Base-by-base conservation (phyloP, 2,113 vertebrate genomes). In the Lepus timidus region DNA sequence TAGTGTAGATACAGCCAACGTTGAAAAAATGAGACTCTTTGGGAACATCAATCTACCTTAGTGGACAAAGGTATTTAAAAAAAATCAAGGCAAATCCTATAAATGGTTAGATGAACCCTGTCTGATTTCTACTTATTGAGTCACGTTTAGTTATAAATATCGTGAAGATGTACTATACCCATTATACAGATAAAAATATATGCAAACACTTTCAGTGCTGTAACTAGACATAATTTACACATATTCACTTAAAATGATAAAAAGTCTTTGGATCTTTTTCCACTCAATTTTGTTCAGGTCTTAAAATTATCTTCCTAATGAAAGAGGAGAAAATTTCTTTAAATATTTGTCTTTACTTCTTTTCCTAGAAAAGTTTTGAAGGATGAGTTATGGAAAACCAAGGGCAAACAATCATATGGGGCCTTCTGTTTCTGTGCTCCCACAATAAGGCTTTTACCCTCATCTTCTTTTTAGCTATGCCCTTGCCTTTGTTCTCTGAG, bases 401-500 rank as follows among this genome's bases (percentile, higher is more conserved):
- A 73, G 52, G 95, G 16, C 39, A 67, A 17, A 14, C 27, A 55
- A 2, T 67, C 52, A 74, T 44, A 12, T 3, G 0, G n/a, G n/a
- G 39, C 51, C 51, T 80, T 96, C 49, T 84, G 22, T 20, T 89
- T 76, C 61, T 62, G 31, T 80, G 73, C 92, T 58, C 71, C 55
- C 6, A 58, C 44, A 68, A 52, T 39, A 81, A 25, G 29, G 7
- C 29, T 58, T 61, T 90, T 29, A 25, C n/a, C 84, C 25, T 90
- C 19, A 81, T 36, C 87, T 93, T 84, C 65, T 97, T 65, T 91
- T 94, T 76, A 87, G 82, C 83, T 73, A 39, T 73, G 17, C 12
- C 71, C 31, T 93, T 90, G 16, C 36, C 84, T 93, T 96, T 97
- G 85, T 94, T 96, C 85, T 96, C 80, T 92, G 76, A 93, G 80